Base-by-base conservation (phyloP, 2,888 invertebrate species). In the Actias luna region DNA sequence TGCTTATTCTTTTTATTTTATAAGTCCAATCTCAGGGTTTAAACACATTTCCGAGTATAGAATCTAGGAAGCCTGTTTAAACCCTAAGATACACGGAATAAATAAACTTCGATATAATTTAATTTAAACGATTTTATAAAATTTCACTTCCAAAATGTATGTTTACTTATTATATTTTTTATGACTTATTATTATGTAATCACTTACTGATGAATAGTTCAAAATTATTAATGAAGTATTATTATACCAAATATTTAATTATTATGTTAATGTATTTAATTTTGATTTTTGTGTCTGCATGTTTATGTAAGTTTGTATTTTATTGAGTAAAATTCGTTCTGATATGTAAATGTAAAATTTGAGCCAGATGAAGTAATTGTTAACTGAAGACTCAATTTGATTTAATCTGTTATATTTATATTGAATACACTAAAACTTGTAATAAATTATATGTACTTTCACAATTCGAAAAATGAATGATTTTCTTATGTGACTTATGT, bases 161-260 rank as follows among this genome's bases (percentile, higher is more conserved):
- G 18, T 42, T 18, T 42, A 42, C 18, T 18, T 42, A 36, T 16
- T 16, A 36, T 36, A 36, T 16, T 10, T 36, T 4, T 36, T 36
- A 36, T 36, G 36, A 14, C 3, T 4, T 36, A 36, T 36, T 36
- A 36, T 67, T 70, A 63, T 61, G 25, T 55, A 68, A 14, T 39
- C 5, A 42, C 12, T 29, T 22, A 12, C 42, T 12, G 18, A 62
- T 46, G 33, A 60, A 18, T 27, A 60, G 55, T 62, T 29, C 52
- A 58, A 60, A 58, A 27, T 31, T 39, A 16, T 57, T 62, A 57
- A 64, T 64, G 60, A 79, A 82, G 83, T 84, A 83, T 83, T 83
- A 79, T 65, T 66, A 72, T 73, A 78, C 83, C 84, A 84, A 86
- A 86, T 79, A 83, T 76, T 74, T 25, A 50, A 42, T 39, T 29